Evolutionary conservation across 2,113 vertebrate species (phyloP).

Genomic region (Dicentrarchus labrax): DNA sequence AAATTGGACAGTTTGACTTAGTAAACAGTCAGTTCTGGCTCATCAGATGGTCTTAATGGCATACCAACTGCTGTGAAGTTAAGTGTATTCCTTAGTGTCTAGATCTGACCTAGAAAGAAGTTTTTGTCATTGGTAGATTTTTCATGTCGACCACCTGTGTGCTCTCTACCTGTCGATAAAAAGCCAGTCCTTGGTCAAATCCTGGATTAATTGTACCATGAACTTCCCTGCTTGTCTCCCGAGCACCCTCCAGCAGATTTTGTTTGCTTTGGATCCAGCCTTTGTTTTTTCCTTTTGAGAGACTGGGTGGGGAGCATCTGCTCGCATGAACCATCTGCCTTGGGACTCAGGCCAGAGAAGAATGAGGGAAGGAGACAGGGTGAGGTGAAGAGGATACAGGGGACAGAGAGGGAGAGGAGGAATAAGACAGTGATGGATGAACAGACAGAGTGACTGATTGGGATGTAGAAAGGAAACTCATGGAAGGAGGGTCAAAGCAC

Average conservation of each 20-base stretch:
- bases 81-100: neutral
- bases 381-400: slow-evolving; percentile 25
- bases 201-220: slow-evolving; percentile 52
- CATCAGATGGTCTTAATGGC: slow-evolving; percentile 4
- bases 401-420: neutral
- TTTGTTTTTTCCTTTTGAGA: slow-evolving; percentile 62
- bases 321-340: slow-evolving; percentile 77
- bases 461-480: neutral
- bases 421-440: slow-evolving; percentile 16
- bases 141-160: slow-evolving; percentile 19
- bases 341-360: slow-evolving; percentile 73
- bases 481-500: neutral
- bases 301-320: slow-evolving; percentile 76
- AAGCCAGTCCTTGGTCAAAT: slow-evolving; percentile 27
- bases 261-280: slow-evolving; percentile 74
- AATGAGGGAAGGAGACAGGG: slow-evolving; percentile 47
- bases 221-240: slow-evolving; percentile 36
- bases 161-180: slow-evolving; percentile 7
- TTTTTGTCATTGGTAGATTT: neutral
- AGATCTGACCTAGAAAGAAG: neutral
- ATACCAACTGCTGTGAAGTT: slow-evolving; percentile 20
- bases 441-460: neutral
- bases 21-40: slow-evolving; percentile 22
- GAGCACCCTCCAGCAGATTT: slow-evolving; percentile 59
- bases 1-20: slow-evolving; percentile 37